These are phyloP conservation scores for Prochilodus magdalenae DNA, from an alignment of 2,113 vertebrate species.

Conservation along the genomic window DNA sequence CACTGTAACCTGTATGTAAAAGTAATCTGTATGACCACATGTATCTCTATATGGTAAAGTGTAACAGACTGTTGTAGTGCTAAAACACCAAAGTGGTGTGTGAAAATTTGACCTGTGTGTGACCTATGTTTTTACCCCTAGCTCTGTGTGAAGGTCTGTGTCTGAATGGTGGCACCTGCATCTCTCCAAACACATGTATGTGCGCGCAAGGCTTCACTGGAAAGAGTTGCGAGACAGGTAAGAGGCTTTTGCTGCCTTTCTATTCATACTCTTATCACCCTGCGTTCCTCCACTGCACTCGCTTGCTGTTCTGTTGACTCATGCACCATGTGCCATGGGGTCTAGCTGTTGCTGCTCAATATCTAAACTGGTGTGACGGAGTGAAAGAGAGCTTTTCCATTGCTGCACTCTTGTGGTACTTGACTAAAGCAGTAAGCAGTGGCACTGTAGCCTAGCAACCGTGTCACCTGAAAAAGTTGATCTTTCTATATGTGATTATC, in stretches of 20 bases:
- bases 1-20: too few relatives aligned
- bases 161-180: conserved; percentile 92
- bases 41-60: too few relatives aligned
- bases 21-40: too few relatives aligned
- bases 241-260: conserved; percentile 54
- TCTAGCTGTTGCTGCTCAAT: background rate
- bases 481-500: background rate
- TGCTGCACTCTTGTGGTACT: background rate
- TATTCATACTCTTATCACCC: background rate
- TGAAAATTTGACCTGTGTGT: conserved; percentile 30
- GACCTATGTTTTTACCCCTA: conserved; percentile 74
- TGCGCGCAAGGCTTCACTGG: conserved; percentile 97
- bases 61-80: background rate
- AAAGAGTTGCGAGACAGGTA: conserved; percentile 93
- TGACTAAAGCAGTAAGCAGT: conserved; percentile 8
- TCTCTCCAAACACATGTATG: conserved; percentile 91
- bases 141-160: conserved; percentile 95
- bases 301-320: background rate
- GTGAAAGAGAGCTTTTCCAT: background rate
- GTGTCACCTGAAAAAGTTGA: background rate
- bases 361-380: background rate
- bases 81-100: background rate
- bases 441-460: conserved; percentile 13
- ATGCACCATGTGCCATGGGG: background rate
- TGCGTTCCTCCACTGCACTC: background rate